A percentile compares a stretch with the other conserved stretches of the same genome.
Evolutionary conservation across 1,140 invertebrate genomes (phyloP).

Genomic region (Armadillidium nasatum): DNA sequence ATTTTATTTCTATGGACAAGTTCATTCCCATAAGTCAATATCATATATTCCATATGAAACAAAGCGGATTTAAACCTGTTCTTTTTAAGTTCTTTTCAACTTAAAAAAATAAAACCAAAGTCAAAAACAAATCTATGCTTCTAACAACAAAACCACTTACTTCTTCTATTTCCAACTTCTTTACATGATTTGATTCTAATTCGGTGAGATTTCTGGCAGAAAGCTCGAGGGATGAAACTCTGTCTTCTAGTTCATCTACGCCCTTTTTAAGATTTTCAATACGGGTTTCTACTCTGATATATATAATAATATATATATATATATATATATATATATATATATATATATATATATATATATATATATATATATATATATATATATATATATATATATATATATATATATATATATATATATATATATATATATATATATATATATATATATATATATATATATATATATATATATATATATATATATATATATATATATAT

Average conservation of each 20-base stretch:
- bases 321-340: constrained; percentile 1
- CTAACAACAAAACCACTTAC: too few relatives aligned
- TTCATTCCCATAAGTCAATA: too few relatives aligned
- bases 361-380: not conserved
- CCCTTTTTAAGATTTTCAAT: not conserved
- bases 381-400: not conserved
- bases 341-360: constrained; percentile 15
- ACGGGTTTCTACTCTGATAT: not conserved
- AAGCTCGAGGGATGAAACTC: not conserved
- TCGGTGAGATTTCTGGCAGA: not conserved
- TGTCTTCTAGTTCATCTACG: not conserved
- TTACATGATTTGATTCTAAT: not conserved
- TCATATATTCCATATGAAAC: too few relatives aligned
- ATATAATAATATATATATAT: constrained; percentile 7
- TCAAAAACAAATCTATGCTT: too few relatives aligned
- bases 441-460: not conserved
- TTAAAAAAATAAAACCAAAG: too few relatives aligned
- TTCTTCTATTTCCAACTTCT: too few relatives aligned
- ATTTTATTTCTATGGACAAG: too few relatives aligned
- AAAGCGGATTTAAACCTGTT: too few relatives aligned
- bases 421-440: not conserved
- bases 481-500: constrained; percentile 19
- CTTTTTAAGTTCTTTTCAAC: too few relatives aligned
- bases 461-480: constrained; percentile 12
- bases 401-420: not conserved